Percentiles rank a stretch among this genome's conserved stretches.
Evolutionary conservation across 2,113 vertebrate species (phyloP).

Genomic region (Aviceda subcristata): DNA sequence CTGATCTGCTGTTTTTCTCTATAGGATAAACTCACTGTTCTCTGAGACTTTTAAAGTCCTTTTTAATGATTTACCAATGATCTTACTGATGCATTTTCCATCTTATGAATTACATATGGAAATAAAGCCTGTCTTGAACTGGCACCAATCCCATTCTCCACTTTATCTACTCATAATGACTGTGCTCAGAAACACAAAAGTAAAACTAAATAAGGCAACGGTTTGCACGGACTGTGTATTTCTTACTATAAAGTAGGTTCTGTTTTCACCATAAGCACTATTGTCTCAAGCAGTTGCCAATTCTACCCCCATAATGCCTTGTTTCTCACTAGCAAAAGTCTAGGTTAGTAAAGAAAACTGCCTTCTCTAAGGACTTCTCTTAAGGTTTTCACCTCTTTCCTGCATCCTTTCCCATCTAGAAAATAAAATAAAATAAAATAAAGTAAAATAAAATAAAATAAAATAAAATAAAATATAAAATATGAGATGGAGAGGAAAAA

Average conservation of each 20-base stretch:
- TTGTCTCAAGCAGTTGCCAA: background rate
- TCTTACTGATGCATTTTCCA: background rate
- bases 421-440: background rate
- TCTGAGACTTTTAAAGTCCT: background rate
- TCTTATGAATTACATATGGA: background rate
- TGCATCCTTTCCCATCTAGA: background rate
- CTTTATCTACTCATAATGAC: background rate
- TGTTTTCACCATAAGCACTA: background rate
- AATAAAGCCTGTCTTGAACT: background rate
- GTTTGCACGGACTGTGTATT: background rate
- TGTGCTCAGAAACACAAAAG: background rate
- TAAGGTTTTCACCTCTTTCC: background rate
- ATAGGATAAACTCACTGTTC: background rate
- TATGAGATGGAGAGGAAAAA: background rate
- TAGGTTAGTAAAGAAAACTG: background rate
- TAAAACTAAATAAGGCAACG: background rate
- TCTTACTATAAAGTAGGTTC: background rate
- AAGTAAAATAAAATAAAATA: background rate
- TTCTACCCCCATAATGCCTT: background rate
- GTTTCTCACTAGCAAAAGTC: background rate
- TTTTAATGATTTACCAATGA: background rate
- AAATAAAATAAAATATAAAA: background rate
- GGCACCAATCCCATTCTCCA: background rate
- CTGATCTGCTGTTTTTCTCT: background rate
- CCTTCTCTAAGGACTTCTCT: background rate